Percentiles rank a stretch among this genome's conserved stretches.
Evolutionary conservation across 2,113 vertebrate species (phyloP).

Genomic region (Boulengeromyrus knoepffleri): DNA sequence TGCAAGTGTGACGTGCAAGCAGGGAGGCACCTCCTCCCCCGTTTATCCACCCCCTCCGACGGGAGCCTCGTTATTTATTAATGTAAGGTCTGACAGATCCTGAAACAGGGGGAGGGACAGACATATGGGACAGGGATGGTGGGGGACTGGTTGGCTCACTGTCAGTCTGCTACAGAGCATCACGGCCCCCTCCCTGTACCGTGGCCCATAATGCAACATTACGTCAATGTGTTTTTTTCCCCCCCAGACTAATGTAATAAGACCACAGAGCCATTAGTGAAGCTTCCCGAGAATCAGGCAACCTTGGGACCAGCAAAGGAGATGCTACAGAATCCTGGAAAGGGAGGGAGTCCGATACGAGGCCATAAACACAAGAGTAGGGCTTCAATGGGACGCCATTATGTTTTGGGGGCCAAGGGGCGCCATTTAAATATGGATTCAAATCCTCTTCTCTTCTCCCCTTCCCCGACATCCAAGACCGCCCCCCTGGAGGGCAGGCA

Average conservation of each 20-base stretch:
- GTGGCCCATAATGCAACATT: constrained; percentile 21
- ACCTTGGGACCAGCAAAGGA: neutral
- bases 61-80: neutral
- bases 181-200: constrained; percentile 9
- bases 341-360: neutral
- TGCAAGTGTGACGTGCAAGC: neutral
- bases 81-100: neutral
- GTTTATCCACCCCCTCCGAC: neutral
- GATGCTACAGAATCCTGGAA: neutral
- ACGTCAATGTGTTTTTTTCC: neutral
- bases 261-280: constrained; percentile 27
- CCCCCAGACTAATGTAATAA: constrained; percentile 25
- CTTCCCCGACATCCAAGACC: neutral
- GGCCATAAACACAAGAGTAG: neutral
- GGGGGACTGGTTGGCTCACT: neutral
- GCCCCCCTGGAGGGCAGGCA: neutral
- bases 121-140: neutral
- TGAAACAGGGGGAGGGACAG: neutral
- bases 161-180: neutral
- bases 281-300: constrained; percentile 19
- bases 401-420: neutral
- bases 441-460: neutral
- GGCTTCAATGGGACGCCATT: neutral
- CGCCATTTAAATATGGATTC: neutral
- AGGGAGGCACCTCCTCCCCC: neutral